Percentiles rank a stretch among this genome's conserved stretches.
Conservation (phyloP, 2,113 vertebrate species). For the Setophaga petechia region DNA sequence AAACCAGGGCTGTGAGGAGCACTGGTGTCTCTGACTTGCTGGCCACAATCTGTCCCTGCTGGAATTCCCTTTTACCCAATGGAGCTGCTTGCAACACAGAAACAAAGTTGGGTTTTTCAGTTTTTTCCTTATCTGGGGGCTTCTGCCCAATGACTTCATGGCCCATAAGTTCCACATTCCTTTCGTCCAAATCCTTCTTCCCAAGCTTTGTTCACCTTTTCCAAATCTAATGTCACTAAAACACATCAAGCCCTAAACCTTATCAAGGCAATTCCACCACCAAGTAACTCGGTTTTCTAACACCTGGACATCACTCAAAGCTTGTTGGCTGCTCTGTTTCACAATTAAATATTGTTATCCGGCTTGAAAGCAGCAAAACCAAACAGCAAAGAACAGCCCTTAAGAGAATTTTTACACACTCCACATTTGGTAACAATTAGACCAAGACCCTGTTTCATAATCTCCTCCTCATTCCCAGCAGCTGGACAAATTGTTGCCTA, state of each 20-base stretch:
- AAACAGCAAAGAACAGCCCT: neutral
- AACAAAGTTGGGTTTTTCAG: neutral
- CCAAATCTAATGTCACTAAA: neutral
- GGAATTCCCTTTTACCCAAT: neutral
- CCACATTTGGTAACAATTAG: neutral
- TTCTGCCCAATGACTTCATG: neutral
- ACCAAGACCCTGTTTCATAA: neutral
- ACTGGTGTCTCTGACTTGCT: neutral
- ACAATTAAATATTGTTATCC: neutral
- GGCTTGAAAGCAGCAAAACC: neutral
- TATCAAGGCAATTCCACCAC: neutral
- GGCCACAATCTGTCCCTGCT: accelerated
- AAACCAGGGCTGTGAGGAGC: accelerated
- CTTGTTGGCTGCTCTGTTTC: too few species aligned
- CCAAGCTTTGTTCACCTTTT: neutral
- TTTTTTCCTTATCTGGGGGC: neutral
- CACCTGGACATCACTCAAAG: neutral
- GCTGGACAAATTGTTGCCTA: accelerated
- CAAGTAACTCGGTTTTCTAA: neutral
- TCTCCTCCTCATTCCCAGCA: neutral
- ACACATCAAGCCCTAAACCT: neutral
- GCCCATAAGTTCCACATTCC: accelerated
- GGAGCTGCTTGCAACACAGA: neutral
- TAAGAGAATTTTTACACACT: neutral
- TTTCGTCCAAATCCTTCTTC: neutral